Base-by-base conservation (phyloP, 1,140 invertebrate species). In the Lamellibrachia luymesi region DNA sequence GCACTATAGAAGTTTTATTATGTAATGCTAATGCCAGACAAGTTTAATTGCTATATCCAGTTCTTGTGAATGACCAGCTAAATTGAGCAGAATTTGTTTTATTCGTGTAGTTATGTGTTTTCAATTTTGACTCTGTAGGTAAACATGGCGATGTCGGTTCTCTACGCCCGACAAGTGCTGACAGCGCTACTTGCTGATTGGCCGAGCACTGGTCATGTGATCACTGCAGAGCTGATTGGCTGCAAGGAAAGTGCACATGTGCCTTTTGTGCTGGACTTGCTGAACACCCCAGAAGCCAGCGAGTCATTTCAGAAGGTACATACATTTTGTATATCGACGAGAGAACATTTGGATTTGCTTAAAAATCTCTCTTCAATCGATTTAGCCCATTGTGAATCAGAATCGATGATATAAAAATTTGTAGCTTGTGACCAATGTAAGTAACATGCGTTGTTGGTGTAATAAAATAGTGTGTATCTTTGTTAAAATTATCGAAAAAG, bases 151-250 rank as follows among this genome's bases (percentile, higher is more conserved):
- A 95, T 96, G 94, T 94, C 94, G 52, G 94, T 96, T 4, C 93
- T 96, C 93, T 96, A 96, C 94, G 95, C 95, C 1, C 93, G 96
- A 13, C 95, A 96, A 93, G 94, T 96, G 0, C 93, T 96, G 50
- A 95, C 94, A 25, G 94, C 94, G 50, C 94, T 96, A 64, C 94
- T 96, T 50, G 95, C 95, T 92, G 94, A 95, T 91, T 96, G 95
- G 95, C 95, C 96, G 50, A 93, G 94, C 0, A 93, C 93, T 64
- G 95, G 95, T 27, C 95, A 94, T 80, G 93, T 94, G 90, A 96
- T 96, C 92, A 95, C 94, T n/a, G 95, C 95, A 27, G 93, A 94
- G 6, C 94, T 96, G 49, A 94, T 96, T 10, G 95, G 95, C 51
- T 96, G 96, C 94, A 95, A 95, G 90, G 94, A 51, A 22, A 94